Evolutionary conservation across 2,113 vertebrate species (phyloP).

Genomic region (Gopherus flavomarginatus): DNA sequence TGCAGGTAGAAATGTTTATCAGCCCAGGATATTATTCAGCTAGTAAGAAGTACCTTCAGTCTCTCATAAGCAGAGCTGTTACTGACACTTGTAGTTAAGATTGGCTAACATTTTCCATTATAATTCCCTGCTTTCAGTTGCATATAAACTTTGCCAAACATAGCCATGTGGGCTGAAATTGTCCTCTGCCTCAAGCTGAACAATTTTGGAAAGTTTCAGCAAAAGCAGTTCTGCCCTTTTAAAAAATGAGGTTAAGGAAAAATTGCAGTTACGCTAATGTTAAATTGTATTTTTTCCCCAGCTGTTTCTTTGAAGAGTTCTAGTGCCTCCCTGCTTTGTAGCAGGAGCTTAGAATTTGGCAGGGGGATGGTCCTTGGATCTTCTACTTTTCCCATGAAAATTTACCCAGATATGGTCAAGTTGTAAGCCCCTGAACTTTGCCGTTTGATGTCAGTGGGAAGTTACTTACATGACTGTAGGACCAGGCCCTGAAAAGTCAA

Average conservation of each 20-base stretch:
- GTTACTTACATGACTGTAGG: neutral
- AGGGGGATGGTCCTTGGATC: neutral
- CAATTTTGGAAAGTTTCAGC: neutral
- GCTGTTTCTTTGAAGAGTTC: neutral
- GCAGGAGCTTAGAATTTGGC: neutral
- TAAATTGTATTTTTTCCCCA: neutral
- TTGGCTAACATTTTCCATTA: neutral
- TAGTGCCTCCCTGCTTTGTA: neutral
- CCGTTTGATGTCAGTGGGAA: neutral
- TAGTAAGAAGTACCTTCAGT: neutral
- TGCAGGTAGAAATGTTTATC: neutral
- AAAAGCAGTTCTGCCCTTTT: neutral
- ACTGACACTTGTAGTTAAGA: neutral
- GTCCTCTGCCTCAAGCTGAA: neutral
- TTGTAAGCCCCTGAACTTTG: neutral
- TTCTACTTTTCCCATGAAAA: neutral
- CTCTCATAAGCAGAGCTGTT: neutral
- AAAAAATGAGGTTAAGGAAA: neutral
- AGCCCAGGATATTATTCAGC: neutral
- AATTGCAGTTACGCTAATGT: neutral
- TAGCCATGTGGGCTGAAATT: neutral
- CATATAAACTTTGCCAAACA: neutral
- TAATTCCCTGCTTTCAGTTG: neutral
- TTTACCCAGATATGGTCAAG: neutral
- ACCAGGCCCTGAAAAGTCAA: neutral